These are phyloP conservation scores for Ceratina australensis DNA, from an alignment of 1,140 invertebrate species.

Conservation along the genomic window DNA sequence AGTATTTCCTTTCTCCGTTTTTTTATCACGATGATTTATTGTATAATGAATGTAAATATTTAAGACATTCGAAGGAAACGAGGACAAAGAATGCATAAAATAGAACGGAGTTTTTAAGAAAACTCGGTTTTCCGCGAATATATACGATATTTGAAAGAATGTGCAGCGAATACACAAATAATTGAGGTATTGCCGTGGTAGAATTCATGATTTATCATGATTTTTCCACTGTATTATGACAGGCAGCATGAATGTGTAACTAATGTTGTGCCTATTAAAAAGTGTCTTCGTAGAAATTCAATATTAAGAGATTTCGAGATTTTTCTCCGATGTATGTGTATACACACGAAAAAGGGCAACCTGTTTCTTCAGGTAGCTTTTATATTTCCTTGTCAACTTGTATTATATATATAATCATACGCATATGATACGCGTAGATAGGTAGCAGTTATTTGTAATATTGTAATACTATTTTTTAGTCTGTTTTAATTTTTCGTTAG, in stretches of 20 bases:
- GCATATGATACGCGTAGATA: slow-evolving; percentile 36
- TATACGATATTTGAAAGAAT: slow-evolving; percentile 36
- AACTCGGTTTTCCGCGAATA: neutral
- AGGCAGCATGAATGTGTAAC: slow-evolving; percentile 63
- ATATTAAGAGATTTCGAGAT: slow-evolving; percentile 3
- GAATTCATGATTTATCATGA: slow-evolving; percentile 12
- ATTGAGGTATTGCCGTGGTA: neutral
- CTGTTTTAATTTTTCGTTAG: slow-evolving; percentile 40
- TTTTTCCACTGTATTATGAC: slow-evolving; percentile 52
- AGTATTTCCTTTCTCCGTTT: slow-evolving; percentile 15
- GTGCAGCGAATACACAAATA: slow-evolving; percentile 8
- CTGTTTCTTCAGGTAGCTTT: slow-evolving; percentile 66
- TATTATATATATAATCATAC: slow-evolving; percentile 59
- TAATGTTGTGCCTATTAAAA: slow-evolving; percentile 61
- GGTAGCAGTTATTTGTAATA: slow-evolving; percentile 63
- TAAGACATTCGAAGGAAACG: neutral
- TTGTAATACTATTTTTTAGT: slow-evolving; percentile 66
- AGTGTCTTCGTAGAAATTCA: slow-evolving; percentile 54
- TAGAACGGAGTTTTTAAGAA: neutral
- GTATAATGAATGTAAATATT: slow-evolving; percentile 33
- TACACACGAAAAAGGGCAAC: slow-evolving; percentile 27
- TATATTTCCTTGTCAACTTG: slow-evolving; percentile 62
- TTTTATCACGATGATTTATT: slow-evolving; percentile 8
- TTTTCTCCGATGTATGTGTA: slow-evolving; percentile 1
- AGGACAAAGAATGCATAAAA: neutral